Evolutionary conservation across 2,113 vertebrate species (phyloP), one percentile per base, ranked within the genome.

Genomic region (Podarcis cretensis): DNA sequence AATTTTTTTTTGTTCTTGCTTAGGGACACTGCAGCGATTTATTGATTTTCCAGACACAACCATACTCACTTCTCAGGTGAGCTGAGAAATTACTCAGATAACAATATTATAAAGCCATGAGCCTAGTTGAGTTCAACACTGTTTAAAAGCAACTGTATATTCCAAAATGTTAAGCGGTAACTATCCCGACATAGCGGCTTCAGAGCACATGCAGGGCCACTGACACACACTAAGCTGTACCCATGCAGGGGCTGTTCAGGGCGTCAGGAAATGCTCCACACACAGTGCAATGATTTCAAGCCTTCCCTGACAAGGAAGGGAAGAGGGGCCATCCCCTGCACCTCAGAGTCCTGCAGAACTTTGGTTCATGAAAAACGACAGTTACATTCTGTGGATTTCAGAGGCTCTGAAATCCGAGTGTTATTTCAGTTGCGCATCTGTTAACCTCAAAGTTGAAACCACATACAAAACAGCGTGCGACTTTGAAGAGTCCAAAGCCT

Each of bases 21-120:
- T 93, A 98, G 97, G 97, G 97, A 90, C 97, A 98, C 94, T 98
- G 98, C 97, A 99, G 98, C 93, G 98, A 99, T 90, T 97, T 98
- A 86, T 91, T 99, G 83, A 98, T 99, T 92, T 99, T 99, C 96
- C 98, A 99, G 94, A 98, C 95, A 32, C 98, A 99, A 43, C 98
- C 98, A 8, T 97, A 98, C 63, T 98, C 98, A 16, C 96, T 99
- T 6, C 97, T 98, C 94, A 98, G 98, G 98, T 99, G 97, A 98
- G 94, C 81, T 73, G 69, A 69, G 43, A 25, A 82, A 35, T 21
- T 5, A 35, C 5, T 9, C 30, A 16, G 13, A 48, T 69, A 25
- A 69, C 20, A 14, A 13, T 57, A 71, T 68, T 80, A 13, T 68
- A 63, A 37, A 12, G 7, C 23, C 25, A 40, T 30, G 3, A 14